Evolutionary conservation across 1,140 invertebrate genomes (phyloP).

Genomic region (Brachionus plicatilis): DNA sequence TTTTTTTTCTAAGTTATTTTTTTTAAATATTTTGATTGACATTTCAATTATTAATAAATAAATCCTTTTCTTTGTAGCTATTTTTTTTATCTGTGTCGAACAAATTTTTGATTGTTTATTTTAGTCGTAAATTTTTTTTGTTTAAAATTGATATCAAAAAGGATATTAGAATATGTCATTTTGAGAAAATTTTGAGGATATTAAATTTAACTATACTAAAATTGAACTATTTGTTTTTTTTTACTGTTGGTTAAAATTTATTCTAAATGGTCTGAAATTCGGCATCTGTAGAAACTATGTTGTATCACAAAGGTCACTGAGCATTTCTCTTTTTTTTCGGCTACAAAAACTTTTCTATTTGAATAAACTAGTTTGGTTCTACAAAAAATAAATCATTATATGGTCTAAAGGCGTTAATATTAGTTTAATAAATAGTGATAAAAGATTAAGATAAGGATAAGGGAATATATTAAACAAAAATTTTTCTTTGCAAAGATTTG

Average conservation of each 20-base stretch:
- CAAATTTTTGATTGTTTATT: not conserved
- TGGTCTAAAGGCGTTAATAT: not conserved
- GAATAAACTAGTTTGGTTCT: not conserved
- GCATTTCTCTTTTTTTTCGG: not conserved
- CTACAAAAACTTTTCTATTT: not conserved
- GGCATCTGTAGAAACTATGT: not conserved
- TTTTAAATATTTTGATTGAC: not conserved
- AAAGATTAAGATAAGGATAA: not conserved
- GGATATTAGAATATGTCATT: too few species aligned
- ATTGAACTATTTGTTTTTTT: too few species aligned
- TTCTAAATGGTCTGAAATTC: too few species aligned
- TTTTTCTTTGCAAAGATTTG: too few species aligned
- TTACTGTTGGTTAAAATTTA: too few species aligned
- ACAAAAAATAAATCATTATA: not conserved
- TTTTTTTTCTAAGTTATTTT: not conserved
- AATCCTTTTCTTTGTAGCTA: not conserved
- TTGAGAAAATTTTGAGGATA: too few species aligned
- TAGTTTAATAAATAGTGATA: not conserved
- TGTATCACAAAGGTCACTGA: not conserved
- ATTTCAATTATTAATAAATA: not conserved
- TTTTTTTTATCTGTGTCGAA: not conserved
- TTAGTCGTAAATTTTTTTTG: too few species aligned
- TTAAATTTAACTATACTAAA: too few species aligned
- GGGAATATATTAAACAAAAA: not conserved
- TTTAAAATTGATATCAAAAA: too few species aligned